Evolutionary conservation across 2,888 invertebrate genomes (phyloP), one percentile per base, ranked within the genome.

Genomic region (Drosophila longiperda): DNA sequence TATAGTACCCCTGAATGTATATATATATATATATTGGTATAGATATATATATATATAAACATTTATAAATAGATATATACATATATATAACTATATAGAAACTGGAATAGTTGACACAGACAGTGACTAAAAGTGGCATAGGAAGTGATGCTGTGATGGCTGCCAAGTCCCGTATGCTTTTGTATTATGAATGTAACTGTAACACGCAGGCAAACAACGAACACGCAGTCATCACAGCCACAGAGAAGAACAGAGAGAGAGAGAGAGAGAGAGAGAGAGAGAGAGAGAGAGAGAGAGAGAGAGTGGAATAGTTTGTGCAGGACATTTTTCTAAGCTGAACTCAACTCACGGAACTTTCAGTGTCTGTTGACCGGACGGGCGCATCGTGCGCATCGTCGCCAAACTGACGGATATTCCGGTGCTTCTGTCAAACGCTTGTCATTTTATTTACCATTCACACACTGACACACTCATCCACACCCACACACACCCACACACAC

Each of bases 401-500:
- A 73, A 81, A 85, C 83, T 90, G 91, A 87, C 92, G 91, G 92
- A 92, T 91, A 89, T 92, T 92, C 91, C 92, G 91, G 92, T 91
- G 92, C 92, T 92, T 91, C 87, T 91, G 91, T 91, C 91, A 91
- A 91, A 83, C 87, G 89, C 83, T 90, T 91, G 92, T 91, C 92
- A 91, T 85, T 84, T 81, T 82, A 83, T 78, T 77, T 76, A 68
- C 82, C 54, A 60, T 53, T 34, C 55, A 58, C 63, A 54, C 66
- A 55, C 45, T 61, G 53, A 53, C 49, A 48, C 33, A 60, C 42
- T 42, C 69, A 58, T 36, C 32, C 42, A 11, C 34, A 7, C 33
- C 29, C 32, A 52, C 9, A 17, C 45, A 20, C 29, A 38, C 3
- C n/a, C 52, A 26, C 52, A 52, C 50, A 15, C 15, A 1, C 29